Evolutionary conservation across 2,113 vertebrate species (phyloP).

Genomic region (Galemys pyrenaicus): DNA sequence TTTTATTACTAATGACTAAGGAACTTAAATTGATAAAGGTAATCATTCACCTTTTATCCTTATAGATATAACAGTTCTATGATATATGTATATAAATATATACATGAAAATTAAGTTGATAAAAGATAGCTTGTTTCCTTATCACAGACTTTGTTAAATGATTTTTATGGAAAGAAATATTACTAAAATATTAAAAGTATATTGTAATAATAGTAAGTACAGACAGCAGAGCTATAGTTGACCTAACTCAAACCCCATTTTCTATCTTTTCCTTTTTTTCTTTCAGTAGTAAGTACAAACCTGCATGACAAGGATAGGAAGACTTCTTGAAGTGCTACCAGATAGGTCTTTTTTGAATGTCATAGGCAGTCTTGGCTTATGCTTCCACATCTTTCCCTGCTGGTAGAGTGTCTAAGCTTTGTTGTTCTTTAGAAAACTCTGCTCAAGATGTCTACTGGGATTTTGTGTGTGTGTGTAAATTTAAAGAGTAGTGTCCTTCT

Average conservation of each 20-base stretch:
- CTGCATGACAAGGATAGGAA: neutral
- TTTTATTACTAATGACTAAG: neutral
- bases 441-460: neutral
- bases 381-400: conserved; percentile 10
- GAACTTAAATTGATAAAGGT: neutral
- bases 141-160: neutral
- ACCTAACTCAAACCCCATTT: neutral
- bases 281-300: conserved; percentile 10
- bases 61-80: neutral
- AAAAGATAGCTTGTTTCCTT: neutral
- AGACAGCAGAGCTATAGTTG: neutral
- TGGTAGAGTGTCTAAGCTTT: neutral
- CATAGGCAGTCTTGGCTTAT: neutral
- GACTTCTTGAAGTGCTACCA: neutral
- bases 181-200: neutral
- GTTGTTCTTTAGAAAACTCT: conserved; percentile 21
- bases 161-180: conserved; percentile 10
- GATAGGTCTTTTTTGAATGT: conserved; percentile 4
- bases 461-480: conserved; percentile 33
- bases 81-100: neutral
- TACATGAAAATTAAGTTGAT: neutral
- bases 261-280: conserved; percentile 23
- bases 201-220: conserved; percentile 9
- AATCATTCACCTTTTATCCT: neutral
- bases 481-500: conserved; percentile 24